Evolutionary conservation across 2,113 vertebrate species (phyloP).

Genomic region (Dasyurus viverrinus): DNA sequence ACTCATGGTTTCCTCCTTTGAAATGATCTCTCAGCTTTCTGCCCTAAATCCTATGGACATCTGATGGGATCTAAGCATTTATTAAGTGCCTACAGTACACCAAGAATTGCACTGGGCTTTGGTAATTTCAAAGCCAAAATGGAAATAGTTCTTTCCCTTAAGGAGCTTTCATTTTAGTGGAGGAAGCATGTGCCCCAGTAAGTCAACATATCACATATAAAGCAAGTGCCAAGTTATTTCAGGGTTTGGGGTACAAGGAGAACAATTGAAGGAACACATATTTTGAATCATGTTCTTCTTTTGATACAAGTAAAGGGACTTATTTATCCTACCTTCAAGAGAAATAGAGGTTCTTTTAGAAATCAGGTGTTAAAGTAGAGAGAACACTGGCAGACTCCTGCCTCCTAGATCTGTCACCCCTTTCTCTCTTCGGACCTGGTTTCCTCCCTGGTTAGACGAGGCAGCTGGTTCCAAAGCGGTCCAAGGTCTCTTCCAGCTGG

Average conservation of each 20-base stretch:
- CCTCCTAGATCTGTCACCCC: background rate
- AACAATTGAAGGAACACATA: background rate
- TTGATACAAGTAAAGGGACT: background rate
- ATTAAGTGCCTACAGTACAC: background rate
- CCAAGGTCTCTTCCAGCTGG: background rate
- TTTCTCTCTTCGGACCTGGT: background rate
- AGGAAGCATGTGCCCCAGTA: background rate
- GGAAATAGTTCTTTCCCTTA: background rate
- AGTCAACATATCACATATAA: too few species aligned
- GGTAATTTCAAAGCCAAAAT: background rate
- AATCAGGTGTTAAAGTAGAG: background rate
- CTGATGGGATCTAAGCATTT: background rate
- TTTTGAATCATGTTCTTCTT: background rate
- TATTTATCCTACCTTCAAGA: background rate
- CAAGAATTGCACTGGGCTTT: background rate
- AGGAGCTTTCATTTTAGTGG: background rate
- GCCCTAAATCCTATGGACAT: background rate
- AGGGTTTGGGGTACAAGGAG: background rate
- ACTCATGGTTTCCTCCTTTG: background rate
- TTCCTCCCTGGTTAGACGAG: constrained; percentile 38
- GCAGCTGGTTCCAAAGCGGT: background rate
- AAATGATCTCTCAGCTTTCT: background rate
- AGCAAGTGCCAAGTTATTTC: background rate
- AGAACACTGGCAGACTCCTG: background rate
- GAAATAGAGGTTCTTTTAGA: background rate